phyloP scores from a whole-genome alignment of 2,113 vertebrate genomes.

The Mastomys natalensis region DNA sequence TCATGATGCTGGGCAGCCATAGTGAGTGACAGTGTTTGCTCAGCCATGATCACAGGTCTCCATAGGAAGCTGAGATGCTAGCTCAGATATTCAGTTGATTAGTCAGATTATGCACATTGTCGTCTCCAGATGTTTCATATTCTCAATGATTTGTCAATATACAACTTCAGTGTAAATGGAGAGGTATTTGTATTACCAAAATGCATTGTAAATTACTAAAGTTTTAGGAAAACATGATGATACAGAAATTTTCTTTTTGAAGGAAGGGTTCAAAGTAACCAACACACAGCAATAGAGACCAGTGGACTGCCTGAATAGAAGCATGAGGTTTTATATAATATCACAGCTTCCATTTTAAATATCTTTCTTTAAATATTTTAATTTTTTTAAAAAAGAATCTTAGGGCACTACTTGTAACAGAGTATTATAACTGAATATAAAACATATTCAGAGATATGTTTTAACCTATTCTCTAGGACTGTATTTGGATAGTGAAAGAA shows the following conservation, averaged over 20 bases:
- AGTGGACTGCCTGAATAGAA: not conserved
- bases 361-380: not conserved
- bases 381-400: not conserved
- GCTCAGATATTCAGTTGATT: not conserved
- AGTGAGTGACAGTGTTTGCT: too few relatives aligned
- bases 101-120: not conserved
- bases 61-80: accelerated
- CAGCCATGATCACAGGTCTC: not conserved
- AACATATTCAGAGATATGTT: not conserved
- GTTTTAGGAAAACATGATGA: not conserved
- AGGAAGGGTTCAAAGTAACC: not conserved
- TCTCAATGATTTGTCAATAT: not conserved
- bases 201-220: not conserved
- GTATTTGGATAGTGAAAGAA: not conserved
- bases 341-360: not conserved
- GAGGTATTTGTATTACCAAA: not conserved
- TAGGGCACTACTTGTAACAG: not conserved
- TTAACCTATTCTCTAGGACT: not conserved
- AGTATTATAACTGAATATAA: not conserved
- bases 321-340: not conserved
- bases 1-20: too few relatives aligned
- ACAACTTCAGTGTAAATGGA: not conserved
- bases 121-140: not conserved
- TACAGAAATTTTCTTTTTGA: not conserved
- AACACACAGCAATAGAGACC: not conserved